phyloP scores from a whole-genome alignment of 2,888 invertebrate genomes.

The Blera fallax region DNA sequence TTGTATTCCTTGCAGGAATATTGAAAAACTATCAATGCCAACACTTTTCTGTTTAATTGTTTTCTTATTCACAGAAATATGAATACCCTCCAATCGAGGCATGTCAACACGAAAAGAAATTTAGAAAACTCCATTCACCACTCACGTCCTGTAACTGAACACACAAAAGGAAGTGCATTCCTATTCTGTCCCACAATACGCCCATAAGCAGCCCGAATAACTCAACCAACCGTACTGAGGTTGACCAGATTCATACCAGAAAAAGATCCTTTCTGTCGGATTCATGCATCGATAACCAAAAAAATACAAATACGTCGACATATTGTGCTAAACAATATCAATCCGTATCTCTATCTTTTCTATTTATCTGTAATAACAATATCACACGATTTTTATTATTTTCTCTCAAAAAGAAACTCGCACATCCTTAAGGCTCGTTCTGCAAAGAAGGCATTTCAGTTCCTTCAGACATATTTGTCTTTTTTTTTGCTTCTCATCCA shows the following conservation, averaged over 20 bases:
- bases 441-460: slow-evolving; percentile 2
- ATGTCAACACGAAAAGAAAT: slow-evolving; percentile 4
- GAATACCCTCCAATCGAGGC: slow-evolving; percentile 1
- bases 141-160: slow-evolving; percentile 31
- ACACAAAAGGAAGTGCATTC: slow-evolving; percentile 18
- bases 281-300: slow-evolving; percentile 35
- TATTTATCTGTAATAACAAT: slow-evolving; percentile 68
- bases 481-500: neutral
- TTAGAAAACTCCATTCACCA: slow-evolving; percentile 18
- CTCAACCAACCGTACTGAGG: slow-evolving; percentile 74
- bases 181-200: slow-evolving; percentile 56
- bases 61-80: slow-evolving; percentile 28
- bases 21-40: neutral
- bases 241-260: slow-evolving; percentile 72
- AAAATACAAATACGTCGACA: slow-evolving; percentile 27
- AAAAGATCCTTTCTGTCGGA: slow-evolving; percentile 50
- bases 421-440: neutral
- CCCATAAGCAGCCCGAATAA: slow-evolving; percentile 65
- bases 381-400: slow-evolving; percentile 71
- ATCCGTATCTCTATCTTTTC: slow-evolving; percentile 39
- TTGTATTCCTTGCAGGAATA: slow-evolving; percentile 19
- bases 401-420: slow-evolving; percentile 19
- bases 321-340: slow-evolving; percentile 49
- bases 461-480: slow-evolving; percentile 12
- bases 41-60: slow-evolving; percentile 39